Conservation (phyloP, 2,888 invertebrate species). For the Folsomia candida region DNA sequence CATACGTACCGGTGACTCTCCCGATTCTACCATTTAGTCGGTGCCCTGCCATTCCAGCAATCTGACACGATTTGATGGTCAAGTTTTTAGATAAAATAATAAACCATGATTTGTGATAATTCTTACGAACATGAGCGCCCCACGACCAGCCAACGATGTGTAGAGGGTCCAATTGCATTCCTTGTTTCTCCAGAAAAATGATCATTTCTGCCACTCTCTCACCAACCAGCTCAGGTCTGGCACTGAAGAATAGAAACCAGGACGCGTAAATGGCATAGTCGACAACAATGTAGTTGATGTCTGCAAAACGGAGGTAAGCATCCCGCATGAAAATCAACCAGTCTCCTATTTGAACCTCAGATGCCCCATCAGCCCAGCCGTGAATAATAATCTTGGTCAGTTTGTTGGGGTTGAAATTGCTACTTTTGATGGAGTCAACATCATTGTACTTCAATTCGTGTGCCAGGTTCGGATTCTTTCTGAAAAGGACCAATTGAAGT, state of each 20-base stretch:
- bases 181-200: slow-evolving; percentile 32
- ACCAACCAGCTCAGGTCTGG: slow-evolving; percentile 32
- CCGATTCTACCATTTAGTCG: slow-evolving; percentile 42
- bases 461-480: slow-evolving; percentile 41
- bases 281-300: slow-evolving; percentile 45
- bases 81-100: background rate
- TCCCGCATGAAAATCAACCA: slow-evolving; percentile 45
- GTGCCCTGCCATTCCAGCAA: slow-evolving; percentile 44
- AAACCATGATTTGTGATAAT: background rate
- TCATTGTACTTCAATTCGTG: slow-evolving; percentile 41
- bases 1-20: slow-evolving; percentile 47
- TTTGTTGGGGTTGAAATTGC: slow-evolving; percentile 35
- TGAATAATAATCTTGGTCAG: slow-evolving; percentile 46
- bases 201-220: slow-evolving; percentile 41
- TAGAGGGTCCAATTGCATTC: slow-evolving; percentile 33
- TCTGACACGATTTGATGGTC: slow-evolving; percentile 29
- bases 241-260: slow-evolving; percentile 35
- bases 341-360: slow-evolving; percentile 40
- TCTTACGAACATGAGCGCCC: slow-evolving; percentile 34
- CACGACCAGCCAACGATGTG: slow-evolving; percentile 45
- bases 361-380: slow-evolving; percentile 46
- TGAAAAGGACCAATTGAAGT: slow-evolving; percentile 10
- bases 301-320: slow-evolving; percentile 38
- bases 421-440: slow-evolving; percentile 28
- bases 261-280: slow-evolving; percentile 42